Percentiles rank a stretch among this genome's conserved stretches.
Conservation (phyloP, 1,140 invertebrate species). For the Tetramorium parvispinum region DNA sequence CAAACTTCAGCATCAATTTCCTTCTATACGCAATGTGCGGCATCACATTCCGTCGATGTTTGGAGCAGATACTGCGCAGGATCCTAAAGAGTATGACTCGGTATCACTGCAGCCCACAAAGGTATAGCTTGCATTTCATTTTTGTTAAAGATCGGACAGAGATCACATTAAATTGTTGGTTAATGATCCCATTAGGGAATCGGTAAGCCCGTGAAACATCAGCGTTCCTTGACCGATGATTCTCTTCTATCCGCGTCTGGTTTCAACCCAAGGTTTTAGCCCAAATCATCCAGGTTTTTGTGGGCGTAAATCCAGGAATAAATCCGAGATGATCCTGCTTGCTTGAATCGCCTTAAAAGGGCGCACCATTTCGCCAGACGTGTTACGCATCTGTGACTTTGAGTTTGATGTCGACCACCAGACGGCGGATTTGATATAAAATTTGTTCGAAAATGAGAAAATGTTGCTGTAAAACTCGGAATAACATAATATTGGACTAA, state of each 20-base stretch:
- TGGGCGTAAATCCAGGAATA: background rate
- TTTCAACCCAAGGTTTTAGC: background rate
- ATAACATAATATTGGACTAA: background rate
- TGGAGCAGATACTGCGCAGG: slow-evolving; percentile 85
- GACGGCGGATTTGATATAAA: background rate
- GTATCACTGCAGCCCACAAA: slow-evolving; percentile 82
- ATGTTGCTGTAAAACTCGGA: background rate
- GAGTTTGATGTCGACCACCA: background rate
- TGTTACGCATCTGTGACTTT: background rate
- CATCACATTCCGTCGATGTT: slow-evolving; percentile 86
- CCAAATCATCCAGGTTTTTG: background rate
- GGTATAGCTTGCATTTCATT: slow-evolving; percentile 65
- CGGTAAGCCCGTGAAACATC: slow-evolving; percentile 29
- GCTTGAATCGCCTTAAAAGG: background rate
- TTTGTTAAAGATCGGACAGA: background rate
- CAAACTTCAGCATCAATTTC: slow-evolving; percentile 88
- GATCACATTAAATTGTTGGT: background rate
- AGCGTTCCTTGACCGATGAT: background rate
- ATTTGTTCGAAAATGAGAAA: background rate
- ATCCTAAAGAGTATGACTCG: slow-evolving; percentile 82
- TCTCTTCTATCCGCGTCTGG: background rate
- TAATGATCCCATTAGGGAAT: slow-evolving; percentile 54
- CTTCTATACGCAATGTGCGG: slow-evolving; percentile 87
- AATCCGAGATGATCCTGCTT: slow-evolving; percentile 25
- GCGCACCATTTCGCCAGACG: background rate